A percentile compares a stretch with the other conserved stretches of the same genome.
phyloP scores from a whole-genome alignment of 1,140 invertebrate species.

The Habropoda laboriosa region DNA sequence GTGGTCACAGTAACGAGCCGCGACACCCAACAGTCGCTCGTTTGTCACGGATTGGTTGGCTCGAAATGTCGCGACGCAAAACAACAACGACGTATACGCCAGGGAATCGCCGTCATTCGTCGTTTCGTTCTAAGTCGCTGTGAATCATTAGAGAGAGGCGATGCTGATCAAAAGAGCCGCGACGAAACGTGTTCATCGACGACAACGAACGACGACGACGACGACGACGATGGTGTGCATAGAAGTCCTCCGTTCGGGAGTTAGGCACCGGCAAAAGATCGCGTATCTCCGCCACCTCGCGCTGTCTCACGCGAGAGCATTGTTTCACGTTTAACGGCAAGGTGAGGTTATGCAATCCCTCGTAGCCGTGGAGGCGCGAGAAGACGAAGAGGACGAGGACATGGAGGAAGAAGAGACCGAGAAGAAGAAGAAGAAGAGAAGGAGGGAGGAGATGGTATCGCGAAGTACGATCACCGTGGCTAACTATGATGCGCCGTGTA shows the following conservation, averaged over 20 bases:
- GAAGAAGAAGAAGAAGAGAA: conserved; percentile 9
- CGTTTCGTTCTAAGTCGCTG: conserved; percentile 7
- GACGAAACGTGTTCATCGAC: conserved; percentile 45
- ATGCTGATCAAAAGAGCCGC: conserved; percentile 48
- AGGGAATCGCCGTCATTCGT: too few relatives aligned
- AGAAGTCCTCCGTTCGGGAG: conserved; percentile 51
- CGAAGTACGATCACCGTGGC: conserved; percentile 58
- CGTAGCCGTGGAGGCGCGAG: conserved; percentile 52
- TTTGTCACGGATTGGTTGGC: conserved; percentile 20
- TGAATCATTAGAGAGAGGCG: conserved; percentile 53
- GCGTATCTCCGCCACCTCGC: conserved; percentile 67
- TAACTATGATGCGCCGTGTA: conserved; percentile 63
- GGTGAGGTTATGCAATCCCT: conserved; percentile 75
- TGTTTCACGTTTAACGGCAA: conserved; percentile 76
- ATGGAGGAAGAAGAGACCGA: too few relatives aligned
- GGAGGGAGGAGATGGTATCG: conserved; percentile 68
- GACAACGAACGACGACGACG: too few relatives aligned
- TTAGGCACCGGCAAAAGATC: conserved; percentile 58
- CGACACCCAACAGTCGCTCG: conserved; percentile 6
- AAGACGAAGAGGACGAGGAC: conserved; percentile 20
- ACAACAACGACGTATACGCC: too few relatives aligned
- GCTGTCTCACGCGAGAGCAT: conserved; percentile 73
- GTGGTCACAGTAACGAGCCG: not conserved
- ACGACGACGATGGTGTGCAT: not conserved
- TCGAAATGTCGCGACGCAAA: not conserved